A percentile compares a stretch with the other conserved stretches of the same genome.
These are phyloP conservation scores for Metellina segmentata DNA, from an alignment of 2,888 invertebrate genomes.

Conservation along the genomic window DNA sequence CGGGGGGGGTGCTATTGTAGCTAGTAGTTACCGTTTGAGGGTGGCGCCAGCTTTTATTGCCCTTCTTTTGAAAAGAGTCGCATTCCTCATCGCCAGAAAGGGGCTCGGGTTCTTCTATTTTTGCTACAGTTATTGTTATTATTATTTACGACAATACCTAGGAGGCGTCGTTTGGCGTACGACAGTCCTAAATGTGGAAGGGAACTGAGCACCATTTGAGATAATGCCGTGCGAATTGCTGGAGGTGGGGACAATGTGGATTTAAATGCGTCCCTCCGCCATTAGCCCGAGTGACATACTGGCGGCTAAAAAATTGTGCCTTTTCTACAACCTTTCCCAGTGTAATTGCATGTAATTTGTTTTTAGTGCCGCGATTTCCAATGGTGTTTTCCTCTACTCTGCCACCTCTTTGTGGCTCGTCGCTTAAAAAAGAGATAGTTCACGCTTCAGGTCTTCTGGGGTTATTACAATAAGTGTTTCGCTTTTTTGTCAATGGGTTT, in stretches of 20 bases:
- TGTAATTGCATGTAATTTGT: constrained; percentile 14
- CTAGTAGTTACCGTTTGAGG: constrained; percentile 13
- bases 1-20: constrained; percentile 22
- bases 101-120: neutral
- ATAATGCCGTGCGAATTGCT: constrained; percentile 35
- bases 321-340: neutral
- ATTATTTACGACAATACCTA: constrained; percentile 38
- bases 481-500: neutral
- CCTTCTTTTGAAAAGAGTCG: constrained; percentile 17
- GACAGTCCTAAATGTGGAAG: neutral
- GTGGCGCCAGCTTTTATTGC: constrained; percentile 63
- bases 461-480: neutral
- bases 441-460: neutral
- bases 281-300: constrained; percentile 18
- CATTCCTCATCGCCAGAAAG: constrained; percentile 38
- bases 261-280: constrained; percentile 22
- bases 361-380: constrained; percentile 1
- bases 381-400: neutral
- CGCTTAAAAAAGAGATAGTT: neutral
- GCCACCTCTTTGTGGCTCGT: neutral
- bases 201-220: constrained; percentile 38
- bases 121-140: constrained; percentile 2
- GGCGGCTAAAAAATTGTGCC: neutral
- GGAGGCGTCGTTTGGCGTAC: constrained; percentile 3
- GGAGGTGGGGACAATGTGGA: constrained; percentile 4